These are phyloP conservation scores for Myrmophylax atrothorax DNA, from an alignment of 2,113 vertebrate genomes.

Conservation along the genomic window DNA sequence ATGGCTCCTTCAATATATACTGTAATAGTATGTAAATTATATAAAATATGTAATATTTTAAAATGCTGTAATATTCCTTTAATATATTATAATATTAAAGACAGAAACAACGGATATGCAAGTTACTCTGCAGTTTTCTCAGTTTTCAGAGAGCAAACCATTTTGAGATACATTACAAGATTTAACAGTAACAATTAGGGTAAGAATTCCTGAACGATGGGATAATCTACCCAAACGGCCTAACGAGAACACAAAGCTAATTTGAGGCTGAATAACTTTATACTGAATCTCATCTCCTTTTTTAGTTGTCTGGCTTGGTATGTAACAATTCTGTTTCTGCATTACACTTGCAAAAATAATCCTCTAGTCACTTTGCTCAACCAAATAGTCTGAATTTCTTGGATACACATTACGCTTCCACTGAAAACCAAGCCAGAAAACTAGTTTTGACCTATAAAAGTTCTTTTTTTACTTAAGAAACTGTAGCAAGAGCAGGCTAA, in stretches of 20 bases:
- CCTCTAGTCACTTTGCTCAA: not conserved
- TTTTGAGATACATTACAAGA: not conserved
- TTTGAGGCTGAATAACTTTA: slow-evolving; percentile 10
- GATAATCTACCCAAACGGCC: not conserved
- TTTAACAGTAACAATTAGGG: not conserved
- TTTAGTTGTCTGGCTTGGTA: not conserved
- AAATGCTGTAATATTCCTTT: not conserved
- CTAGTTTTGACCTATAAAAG: not conserved
- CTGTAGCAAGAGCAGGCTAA: slow-evolving; percentile 28
- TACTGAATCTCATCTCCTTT: not conserved
- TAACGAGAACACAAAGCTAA: not conserved
- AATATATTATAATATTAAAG: not conserved
- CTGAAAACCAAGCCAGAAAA: not conserved
- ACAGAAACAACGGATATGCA: not conserved
- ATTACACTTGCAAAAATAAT: not conserved
- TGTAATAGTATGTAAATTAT: not conserved
- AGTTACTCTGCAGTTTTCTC: not conserved
- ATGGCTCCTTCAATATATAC: not conserved
- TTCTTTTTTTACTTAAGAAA: not conserved
- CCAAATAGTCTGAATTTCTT: not conserved
- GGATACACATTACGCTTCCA: not conserved
- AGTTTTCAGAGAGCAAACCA: not conserved
- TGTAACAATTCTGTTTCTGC: not conserved
- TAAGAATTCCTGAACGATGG: slow-evolving; percentile 12
- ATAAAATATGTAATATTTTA: not conserved